Evolutionary conservation across 2,888 invertebrate genomes (phyloP), one percentile per base, ranked within the genome.

Genomic region (Atherix ibis): DNA sequence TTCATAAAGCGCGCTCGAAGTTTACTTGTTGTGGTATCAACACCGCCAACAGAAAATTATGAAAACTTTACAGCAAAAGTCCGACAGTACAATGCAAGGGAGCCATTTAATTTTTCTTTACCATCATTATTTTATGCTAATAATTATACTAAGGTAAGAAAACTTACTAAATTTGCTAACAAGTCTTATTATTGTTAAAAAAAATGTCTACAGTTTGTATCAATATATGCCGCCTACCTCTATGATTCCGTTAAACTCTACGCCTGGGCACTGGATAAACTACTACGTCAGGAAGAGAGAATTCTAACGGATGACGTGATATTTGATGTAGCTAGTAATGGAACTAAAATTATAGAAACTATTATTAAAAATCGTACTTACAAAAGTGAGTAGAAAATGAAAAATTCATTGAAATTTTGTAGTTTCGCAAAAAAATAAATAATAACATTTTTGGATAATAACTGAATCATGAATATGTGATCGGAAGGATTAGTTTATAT

Each of bases 211-310:
- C 66, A 85, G 81, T 82, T 78, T 57, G 79, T 89, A 28, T 79
- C 83, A 26, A 81, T 91, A 45, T 87, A 87, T 56, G 94, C 94
- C 37, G 89, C 88, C 27, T 89, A 94, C 62, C 68, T 91, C 44
- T 95, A 94, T 60, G 95, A 97, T 64, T 87, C 95, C 2, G 84
- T 95, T 25, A 76, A 76, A 55, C 65, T 95, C 19, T 97, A 95
- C 57, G 91, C 92, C 15, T 70, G 69, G 44, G 92, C 94, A 2
- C 64, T 94, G 45, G 73, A 87, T 49, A 70, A 75, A 47, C 64
- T 88, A 28, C 62, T 89, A 37, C 65, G 70, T 40, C 64, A 67
- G 46, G 66, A 70, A 34, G 62, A 62, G 16, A 57, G 63, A 18
- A 47, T 59, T 27, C 51, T 77, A 31, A 77, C 76, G 26, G 68